Evolutionary conservation across 2,888 invertebrate genomes (phyloP), one percentile per base, ranked within the genome.

Genomic region (Troides helena): DNA sequence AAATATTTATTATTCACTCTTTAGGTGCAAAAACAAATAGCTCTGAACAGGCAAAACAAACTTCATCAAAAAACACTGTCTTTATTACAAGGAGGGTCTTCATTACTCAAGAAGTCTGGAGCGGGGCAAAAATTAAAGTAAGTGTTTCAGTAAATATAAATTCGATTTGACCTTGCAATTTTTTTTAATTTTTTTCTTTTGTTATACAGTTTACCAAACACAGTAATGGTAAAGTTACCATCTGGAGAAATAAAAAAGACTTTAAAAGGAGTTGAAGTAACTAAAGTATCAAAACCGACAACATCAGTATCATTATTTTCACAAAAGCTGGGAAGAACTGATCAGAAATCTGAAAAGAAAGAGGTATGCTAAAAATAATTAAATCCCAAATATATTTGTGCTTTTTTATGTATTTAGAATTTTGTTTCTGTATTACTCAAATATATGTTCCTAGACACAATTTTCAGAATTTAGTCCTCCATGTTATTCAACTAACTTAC

Each of bases 21-120:
- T 64, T 83, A 92, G 92, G 95, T 96, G 62, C 96, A 97, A 85
- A 94, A 96, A 76, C 96, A 97, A 85, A 96, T 96, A 75, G 95
- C 95, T 53, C 93, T 96, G 66, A 96, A 95, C 83, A 89, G 95
- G 69, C 95, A 95, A 81, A 94, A 94, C 76, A 95, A 95, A 84
- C 95, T 95, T 74, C 96, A 96, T 81, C 91, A 92, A 74, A 94
- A 95, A 78, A 96, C 96, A 60, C 90, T 96, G 75, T 95, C 96
- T 59, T 85, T 96, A 62, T 86, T 96, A 68, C 96, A 96, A 90
- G 96, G 96, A 68, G 95, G 95, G 73, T 93, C 93, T 59, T 94
- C 94, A 39, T 75, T 94, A 73, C 81, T 93, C 70, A 94, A 93
- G 80, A 92, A 92, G 75, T 82, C 86, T 67, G 78, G 80, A 18